Base-by-base conservation (phyloP, 2,113 vertebrate species). In the Hystrix cristata region DNA sequence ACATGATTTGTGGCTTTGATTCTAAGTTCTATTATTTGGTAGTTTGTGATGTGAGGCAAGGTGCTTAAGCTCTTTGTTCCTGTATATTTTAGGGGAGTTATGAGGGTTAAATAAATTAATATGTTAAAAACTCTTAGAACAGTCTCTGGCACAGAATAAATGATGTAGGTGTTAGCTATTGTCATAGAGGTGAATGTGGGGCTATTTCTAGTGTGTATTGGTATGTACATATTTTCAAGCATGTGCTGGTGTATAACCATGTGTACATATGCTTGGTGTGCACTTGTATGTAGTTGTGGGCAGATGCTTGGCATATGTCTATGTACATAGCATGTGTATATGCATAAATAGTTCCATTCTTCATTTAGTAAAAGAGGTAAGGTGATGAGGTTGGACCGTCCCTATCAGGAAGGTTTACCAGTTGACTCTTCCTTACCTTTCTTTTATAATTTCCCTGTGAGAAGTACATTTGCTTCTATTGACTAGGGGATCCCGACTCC, bases 351-450 rank as follows among this genome's bases (percentile, higher is more conserved):
- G 18, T 57, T 29, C 8, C 59, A 87, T 38, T 87, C 53, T 87
- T 95, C 38, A 96, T 97, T 97, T 90, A 72, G 31, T 23, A 55
- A 96, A 96, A 96, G 19, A 87, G 85, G 46, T 38, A 95, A 76
- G 11, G 65, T 94, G 64, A 48, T 83, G 69, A 96, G 23, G 16
- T 48, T 95, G 48, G 43, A 59, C 23, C 62, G 91, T 89, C 31
- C 27, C 7, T 27, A 87, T 92, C 34, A 91, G 25, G 48, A 69
- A 95, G 46, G 80, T 34, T 84, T 94, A 85, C 12, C 16, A 82
- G 60, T 3, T 64, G 1, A 31, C 21, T 59, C 18, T 19, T 76
- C 53, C 18, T 87, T 94, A 71, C 31, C 2, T 91, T 88, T 89
- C 60, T 82, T 95, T 96, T 69, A 94, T 1, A 57, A 94, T 96